Base-by-base conservation (phyloP, 1,140 invertebrate genomes). In the Brachionus plicatilis region DNA sequence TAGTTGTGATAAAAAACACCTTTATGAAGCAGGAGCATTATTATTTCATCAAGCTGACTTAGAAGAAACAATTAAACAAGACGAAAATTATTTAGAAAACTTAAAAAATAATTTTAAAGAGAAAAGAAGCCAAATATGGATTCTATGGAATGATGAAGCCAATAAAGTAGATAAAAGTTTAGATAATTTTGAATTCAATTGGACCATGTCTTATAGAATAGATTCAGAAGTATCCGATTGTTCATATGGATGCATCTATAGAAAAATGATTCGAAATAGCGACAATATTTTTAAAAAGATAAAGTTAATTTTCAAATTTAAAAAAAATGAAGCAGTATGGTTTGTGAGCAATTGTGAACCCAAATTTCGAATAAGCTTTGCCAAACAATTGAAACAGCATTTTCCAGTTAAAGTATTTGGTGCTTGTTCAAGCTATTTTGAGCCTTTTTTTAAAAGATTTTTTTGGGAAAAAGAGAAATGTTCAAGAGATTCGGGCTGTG, bases 71-170 rank as follows among this genome's bases (percentile, higher is more conserved):
- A 20, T 33, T 9, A 27, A 33, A 37, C 7, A 45, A 1, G 9
- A 78, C 20, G 2, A 56, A 27, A 29, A 53, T 11, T 79, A 27
- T 45, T 56, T n/a, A 20, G 7, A 45, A 45, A 27, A 79, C 33
- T 27, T 50, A 9, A 3, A 45, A 17, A 45, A 41, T 33, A 33
- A 11, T 56, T 20, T 29, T 17, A n/a, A 37, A 20, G 47, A 24
- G 7, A 29, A n/a, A 27, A n/a, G 12, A 29, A 56, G 24, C 17
- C 79, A 82, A 68, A 27, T 82, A 60, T 82, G 79, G 79, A 82
- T 82, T 24, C 14, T 82, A 12, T 82, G 79, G 79, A 82, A 82
- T 47, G 79, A 82, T 45, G 79, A 82, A 14, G 53, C 65, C n/a
- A 65, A 65, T 66, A 82, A 27, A 65, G 79, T 82, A 2, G 27